Evolutionary conservation across 2,888 invertebrate genomes (phyloP), one percentile per base, ranked within the genome.

Genomic region (Ctena decussata): DNA sequence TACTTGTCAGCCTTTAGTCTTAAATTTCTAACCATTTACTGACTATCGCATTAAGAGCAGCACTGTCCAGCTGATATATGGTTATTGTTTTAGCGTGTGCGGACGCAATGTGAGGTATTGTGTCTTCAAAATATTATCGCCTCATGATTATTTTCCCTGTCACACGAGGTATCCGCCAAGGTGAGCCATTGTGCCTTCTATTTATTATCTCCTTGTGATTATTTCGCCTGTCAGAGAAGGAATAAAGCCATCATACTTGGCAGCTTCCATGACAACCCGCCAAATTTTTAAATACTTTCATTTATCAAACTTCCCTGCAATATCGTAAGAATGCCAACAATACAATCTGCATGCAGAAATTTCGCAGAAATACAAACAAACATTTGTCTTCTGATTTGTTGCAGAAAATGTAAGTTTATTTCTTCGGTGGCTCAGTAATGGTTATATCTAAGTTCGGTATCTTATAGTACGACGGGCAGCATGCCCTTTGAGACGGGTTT

Each of bases 111-210:
- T 82, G 82, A 85, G 78, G 69, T 80, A 82, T 85, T 53, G 77
- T 53, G 82, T 80, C 79, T 77, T 85, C 85, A 85, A 80, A 74
- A 21, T 77, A 74, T 74, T 44, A 82, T 65, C 81, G 74, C 78
- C 49, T 71, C 71, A 69, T 60, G 75, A 79, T 82, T 75, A 74
- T 74, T 85, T 71, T 70, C 71, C 74, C 49, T 79, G 85, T 85
- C 85, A 85, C 65, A 72, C 27, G 72, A 70, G 60, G 60, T 30
- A 30, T 60, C 3, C 60, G 24, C 53, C 75, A 32, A 46, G 53
- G 57, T 82, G 82, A 85, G 79, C 57, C 82, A 82, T 85, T 53
- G 73, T 53, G 79, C 27, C 79, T 75, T 85, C 85, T 82, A 76
- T 46, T 6, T 79, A 75, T 74, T 69, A 82, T 39, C 5, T 6